Evolutionary conservation across 1,140 invertebrate genomes (phyloP), one percentile per base, ranked within the genome.

Genomic region (Zaprionus nigranus): DNA sequence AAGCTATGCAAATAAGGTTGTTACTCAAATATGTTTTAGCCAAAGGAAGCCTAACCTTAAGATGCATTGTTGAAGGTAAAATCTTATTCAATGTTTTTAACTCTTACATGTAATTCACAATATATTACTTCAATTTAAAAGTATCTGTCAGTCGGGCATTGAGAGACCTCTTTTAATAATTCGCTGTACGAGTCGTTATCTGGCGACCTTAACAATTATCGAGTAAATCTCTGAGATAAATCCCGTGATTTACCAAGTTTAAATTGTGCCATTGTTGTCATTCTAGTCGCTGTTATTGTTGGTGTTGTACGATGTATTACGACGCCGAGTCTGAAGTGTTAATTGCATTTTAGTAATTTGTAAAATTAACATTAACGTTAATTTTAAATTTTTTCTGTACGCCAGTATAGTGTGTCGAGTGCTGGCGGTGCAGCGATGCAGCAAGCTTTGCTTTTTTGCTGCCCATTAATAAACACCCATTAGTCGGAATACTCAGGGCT

Each of bases 321-420:
- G 43, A 46, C 22, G 17, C 7, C 51, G 22, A 5, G 40, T 51
- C 24, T 73, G 9, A 53, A 49, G 36, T 70, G 59, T 65, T 72
- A 66, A 76, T 76, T 76, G 75, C 46, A 58, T 38, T 49, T 65
- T 56, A 28, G 70, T 73, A 73, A 77, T 77, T 77, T 77, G 57
- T 67, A 67, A 77, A 73, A 73, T 77, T 67, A 73, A 66, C 49
- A 77, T 73, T 73, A 77, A 77, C 36, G 49, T 66, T 62, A 77
- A 66, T 73, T 73, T 61, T 38, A 24, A 59, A 30, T 46, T 7
- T 53, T 71, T 71, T 72, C 28, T 26, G 17, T 40, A 46, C 36
- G 28, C 5, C 12, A 26, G 38, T 49, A 7, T 28, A 11, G 30
- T 34, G 30, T 34, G 30, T 56, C 57, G 24, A 63, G 28, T 71